Base-by-base conservation (phyloP, 2,113 vertebrate species). In the Chitala chitala region DNA sequence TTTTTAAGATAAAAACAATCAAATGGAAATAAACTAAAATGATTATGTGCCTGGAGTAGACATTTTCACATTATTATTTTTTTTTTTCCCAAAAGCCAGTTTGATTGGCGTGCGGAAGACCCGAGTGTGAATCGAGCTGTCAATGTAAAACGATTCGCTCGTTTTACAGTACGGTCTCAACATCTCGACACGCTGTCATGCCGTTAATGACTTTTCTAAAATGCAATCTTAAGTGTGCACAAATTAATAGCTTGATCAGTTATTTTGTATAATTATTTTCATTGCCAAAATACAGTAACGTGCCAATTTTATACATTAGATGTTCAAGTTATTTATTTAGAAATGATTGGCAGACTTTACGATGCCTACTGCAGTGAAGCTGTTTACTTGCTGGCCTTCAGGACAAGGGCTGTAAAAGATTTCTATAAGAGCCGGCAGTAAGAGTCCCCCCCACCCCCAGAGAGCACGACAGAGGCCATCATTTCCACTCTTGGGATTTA, bases 401-500 rank as follows among this genome's bases (percentile, higher is more conserved):
- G 26, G 44, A 79, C 48, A 29, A 44, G 15, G 54, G 50, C 26
- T 9, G 65, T 66, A 80, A 75, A 77, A 82, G 71, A 77, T 81
- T 76, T 75, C 46, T 66, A 38, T 24, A 72, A 73, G 76, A 78
- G 77, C 74, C 77, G 76, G 70, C 69, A 22, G 54, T 58, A 59
- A 54, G 50, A 44, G 26, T 26, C 20, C 61, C 71, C 1, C 71
- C 17, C 77, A 24, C 70, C 3, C 69, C 70, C 5, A 65, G 71
- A n/a, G 42, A 74, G 44, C 69, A 75, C 46, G n/a, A 54, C 7
- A 33, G 56, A 81, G 75, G 56, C 38, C 72, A 69, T 74, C 72
- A 3, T 78, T 50, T 81, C 36, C 75, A 48, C 76, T 71, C 78
- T 31, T 72, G 78, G 84, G 85, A 79, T 84, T 87, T 86, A 84